Percentiles rank a stretch among this genome's conserved stretches.
Conservation (phyloP, 2,888 invertebrate species). For the Osmoderma eremita region DNA sequence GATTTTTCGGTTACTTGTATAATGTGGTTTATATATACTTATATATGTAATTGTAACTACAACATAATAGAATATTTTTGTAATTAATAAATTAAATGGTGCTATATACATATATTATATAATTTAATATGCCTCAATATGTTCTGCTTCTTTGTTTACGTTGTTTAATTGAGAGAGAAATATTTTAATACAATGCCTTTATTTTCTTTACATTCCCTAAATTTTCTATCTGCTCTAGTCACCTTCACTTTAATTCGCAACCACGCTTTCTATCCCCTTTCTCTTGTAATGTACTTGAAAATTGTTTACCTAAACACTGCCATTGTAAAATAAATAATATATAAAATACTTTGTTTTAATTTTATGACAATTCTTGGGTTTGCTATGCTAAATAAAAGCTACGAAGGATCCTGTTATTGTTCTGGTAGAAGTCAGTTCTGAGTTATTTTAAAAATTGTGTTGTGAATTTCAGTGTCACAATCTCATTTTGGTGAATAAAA, state of each 20-base stretch:
- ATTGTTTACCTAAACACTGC: slow-evolving; percentile 57
- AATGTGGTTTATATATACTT: slow-evolving; percentile 50
- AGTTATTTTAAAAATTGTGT: no score
- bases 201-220: slow-evolving; percentile 44
- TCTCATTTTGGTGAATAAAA: no score
- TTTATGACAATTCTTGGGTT: no score
- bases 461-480: no score
- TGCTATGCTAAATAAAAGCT: no score
- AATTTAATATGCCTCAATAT: slow-evolving; percentile 41
- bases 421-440: no score
- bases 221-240: slow-evolving; percentile 53
- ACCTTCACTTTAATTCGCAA: slow-evolving; percentile 41
- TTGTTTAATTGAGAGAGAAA: slow-evolving; percentile 28
- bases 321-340: slow-evolving; percentile 60
- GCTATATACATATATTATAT: slow-evolving; percentile 50
- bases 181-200: slow-evolving; percentile 9
- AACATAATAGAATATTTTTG: slow-evolving; percentile 54
- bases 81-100: slow-evolving; percentile 57
- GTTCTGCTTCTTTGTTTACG: slow-evolving; percentile 22
- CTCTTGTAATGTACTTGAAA: slow-evolving; percentile 37
- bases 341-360: slow-evolving; percentile 30
- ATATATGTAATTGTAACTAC: slow-evolving; percentile 48
- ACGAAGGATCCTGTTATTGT: no score
- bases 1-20: slow-evolving; percentile 39
- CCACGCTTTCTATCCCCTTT: slow-evolving; percentile 36